Evolutionary conservation across 2,113 vertebrate genomes (phyloP).

Genomic region (Suricata suricatta): DNA sequence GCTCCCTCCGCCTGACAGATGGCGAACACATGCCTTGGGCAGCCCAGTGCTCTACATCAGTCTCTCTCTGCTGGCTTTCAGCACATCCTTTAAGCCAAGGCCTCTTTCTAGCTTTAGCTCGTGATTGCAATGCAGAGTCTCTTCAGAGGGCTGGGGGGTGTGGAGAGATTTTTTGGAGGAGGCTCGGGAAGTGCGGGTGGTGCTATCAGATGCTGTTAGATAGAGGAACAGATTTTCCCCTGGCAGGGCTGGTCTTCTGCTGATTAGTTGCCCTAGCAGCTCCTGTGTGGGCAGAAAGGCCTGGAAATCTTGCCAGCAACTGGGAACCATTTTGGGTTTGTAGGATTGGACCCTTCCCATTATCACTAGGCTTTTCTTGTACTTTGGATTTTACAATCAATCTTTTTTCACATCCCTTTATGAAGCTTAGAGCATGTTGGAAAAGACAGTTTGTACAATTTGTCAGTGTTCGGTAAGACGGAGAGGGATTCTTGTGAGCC

Average conservation of each 20-base stretch:
- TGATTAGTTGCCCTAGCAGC: not conserved
- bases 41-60: constrained; percentile 68
- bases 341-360: not conserved
- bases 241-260: not conserved
- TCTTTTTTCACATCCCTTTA: constrained; percentile 19
- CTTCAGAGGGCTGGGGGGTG: not conserved
- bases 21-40: constrained; percentile 81
- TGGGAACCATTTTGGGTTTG: constrained; percentile 45
- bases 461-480: not conserved
- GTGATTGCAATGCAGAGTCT: constrained; percentile 7
- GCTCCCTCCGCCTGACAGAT: constrained; percentile 80
- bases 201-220: constrained; percentile 28
- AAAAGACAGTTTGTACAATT: not conserved
- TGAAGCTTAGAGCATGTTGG: not conserved
- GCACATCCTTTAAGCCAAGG: constrained; percentile 68
- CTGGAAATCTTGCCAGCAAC: not conserved
- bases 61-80: constrained; percentile 82
- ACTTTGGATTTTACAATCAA: constrained; percentile 54
- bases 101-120: constrained; percentile 53
- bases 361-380: constrained; percentile 10
- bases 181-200: not conserved
- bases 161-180: not conserved
- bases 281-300: constrained; percentile 33
- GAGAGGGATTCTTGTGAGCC: not conserved
- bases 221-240: not conserved